A percentile compares a stretch with the other conserved stretches of the same genome.
Evolutionary conservation across 2,113 vertebrate species (phyloP).

Genomic region (Falco punctatus): DNA sequence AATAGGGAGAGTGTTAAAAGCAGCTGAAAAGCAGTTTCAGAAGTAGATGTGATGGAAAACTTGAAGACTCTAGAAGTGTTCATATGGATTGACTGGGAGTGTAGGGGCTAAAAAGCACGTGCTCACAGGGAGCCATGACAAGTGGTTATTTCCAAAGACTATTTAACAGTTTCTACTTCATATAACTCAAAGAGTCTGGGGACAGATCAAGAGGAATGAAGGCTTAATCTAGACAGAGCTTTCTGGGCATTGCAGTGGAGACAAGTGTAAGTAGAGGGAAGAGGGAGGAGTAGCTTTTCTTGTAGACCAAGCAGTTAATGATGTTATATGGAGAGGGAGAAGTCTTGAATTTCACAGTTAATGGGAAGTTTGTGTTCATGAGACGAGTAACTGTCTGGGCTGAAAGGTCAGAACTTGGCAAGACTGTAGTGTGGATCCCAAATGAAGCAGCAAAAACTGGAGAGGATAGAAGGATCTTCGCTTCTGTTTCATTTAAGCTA

Average conservation of each 20-base stretch:
- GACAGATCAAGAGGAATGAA: neutral
- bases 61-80: neutral
- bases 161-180: neutral
- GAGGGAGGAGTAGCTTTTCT: neutral
- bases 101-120: neutral
- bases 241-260: neutral
- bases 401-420: constrained; percentile 16
- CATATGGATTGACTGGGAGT: neutral
- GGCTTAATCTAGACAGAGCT: neutral
- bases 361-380: neutral
- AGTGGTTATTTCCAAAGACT: neutral
- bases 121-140: neutral
- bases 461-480: neutral
- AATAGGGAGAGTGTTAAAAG: neutral
- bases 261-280: neutral
- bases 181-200: neutral
- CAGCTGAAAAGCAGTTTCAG: neutral
- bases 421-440: neutral
- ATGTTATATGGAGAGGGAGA: neutral
- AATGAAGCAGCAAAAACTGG: neutral
- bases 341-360: neutral
- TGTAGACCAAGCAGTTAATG: neutral
- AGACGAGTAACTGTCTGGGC: neutral
- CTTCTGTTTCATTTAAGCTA: constrained; percentile 9
- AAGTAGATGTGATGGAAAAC: neutral